Percentiles rank a stretch among this genome's conserved stretches.
Conservation (phyloP, 2,113 vertebrate species). For the Cricetomys ansorgei region DNA sequence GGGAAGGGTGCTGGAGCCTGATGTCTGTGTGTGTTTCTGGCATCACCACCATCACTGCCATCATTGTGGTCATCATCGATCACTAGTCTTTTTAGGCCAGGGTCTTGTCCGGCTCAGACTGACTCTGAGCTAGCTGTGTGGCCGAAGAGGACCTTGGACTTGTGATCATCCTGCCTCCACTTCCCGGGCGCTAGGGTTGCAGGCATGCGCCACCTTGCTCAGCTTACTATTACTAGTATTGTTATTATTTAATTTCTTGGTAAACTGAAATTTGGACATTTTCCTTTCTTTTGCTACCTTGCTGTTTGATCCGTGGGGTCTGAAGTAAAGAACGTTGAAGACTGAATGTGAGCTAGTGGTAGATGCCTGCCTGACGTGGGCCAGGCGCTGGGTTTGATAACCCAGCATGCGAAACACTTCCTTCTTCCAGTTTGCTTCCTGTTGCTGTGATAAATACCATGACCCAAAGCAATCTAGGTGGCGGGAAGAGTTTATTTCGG, state of each 20-base stretch:
- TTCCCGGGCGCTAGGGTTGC: neutral
- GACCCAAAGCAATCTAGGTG: neutral
- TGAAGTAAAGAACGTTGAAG: neutral
- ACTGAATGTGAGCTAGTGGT: neutral
- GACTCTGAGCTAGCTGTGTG: neutral
- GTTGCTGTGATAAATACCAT: no score
- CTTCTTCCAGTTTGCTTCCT: neutral
- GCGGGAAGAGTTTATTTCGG: neutral
- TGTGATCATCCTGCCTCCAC: neutral
- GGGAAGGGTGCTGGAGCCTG: rapidly evolving
- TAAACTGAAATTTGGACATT: neutral
- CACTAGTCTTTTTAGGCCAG: neutral
- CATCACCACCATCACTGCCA: neutral
- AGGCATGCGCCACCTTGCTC: no score
- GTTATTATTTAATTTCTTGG: neutral
- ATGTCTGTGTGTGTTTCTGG: neutral
- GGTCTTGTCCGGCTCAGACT: neutral
- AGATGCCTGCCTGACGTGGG: neutral
- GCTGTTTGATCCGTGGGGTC: neutral
- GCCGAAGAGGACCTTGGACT: neutral
- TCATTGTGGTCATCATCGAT: no score
- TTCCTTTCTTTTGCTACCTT: neutral
- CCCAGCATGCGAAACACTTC: neutral
- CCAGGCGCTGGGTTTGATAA: neutral
- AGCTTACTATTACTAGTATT: neutral